Conservation (phyloP, 1,140 invertebrate genomes). For the Calycopis cecrops region DNA sequence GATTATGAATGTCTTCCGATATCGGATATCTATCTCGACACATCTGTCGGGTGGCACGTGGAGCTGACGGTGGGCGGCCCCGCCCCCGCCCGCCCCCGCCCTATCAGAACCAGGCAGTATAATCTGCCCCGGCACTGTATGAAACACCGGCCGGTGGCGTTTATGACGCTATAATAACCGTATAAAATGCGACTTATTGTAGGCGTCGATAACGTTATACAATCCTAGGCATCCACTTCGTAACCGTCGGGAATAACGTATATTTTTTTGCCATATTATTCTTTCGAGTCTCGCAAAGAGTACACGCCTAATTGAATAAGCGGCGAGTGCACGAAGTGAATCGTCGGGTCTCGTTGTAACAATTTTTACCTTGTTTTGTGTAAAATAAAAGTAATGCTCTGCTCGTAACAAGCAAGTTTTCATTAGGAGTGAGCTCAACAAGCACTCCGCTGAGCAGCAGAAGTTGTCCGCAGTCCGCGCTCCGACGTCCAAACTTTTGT, state of each 20-base stretch:
- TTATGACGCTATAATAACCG: constrained; percentile 72
- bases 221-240: constrained; percentile 36
- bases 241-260: constrained; percentile 33
- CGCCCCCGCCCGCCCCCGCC: constrained; percentile 23
- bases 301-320: constrained; percentile 29
- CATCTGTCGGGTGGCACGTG: constrained; percentile 65
- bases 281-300: no score
- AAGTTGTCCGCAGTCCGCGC: constrained; percentile 55
- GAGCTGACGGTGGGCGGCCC: constrained; percentile 51
- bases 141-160: constrained; percentile 70
- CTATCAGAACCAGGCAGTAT: constrained; percentile 56
- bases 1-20: constrained; percentile 72
- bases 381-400: constrained; percentile 54
- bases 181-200: constrained; percentile 74
- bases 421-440: constrained; percentile 60
- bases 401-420: constrained; percentile 67
- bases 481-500: constrained; percentile 68
- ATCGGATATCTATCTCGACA: constrained; percentile 66
- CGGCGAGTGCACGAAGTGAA: constrained; percentile 31
- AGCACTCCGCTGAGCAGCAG: no score
- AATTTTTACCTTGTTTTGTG: constrained; percentile 46
- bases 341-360: constrained; percentile 35
- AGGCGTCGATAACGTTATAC: constrained; percentile 69
- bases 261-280: no score
- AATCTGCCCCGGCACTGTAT: constrained; percentile 67